Conservation (phyloP, 1,140 invertebrate genomes). For the Plectus sambesii region DNA sequence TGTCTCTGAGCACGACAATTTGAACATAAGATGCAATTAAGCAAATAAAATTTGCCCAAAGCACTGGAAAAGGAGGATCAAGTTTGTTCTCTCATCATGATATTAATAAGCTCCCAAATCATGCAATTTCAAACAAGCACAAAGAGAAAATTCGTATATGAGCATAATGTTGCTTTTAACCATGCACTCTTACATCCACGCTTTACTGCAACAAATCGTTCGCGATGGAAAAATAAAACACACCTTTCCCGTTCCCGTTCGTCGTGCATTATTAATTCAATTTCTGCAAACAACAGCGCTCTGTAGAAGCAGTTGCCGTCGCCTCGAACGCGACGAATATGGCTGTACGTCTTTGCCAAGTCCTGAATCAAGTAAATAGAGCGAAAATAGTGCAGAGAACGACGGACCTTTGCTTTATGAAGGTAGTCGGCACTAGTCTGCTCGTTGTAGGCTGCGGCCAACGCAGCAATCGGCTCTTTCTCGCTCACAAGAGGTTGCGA, state of each 20-base stretch:
- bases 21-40: too few relatives aligned
- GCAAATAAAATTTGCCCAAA: too few relatives aligned
- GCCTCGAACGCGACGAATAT: constrained; percentile 33
- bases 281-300: constrained; percentile 26
- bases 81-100: too few relatives aligned
- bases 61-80: too few relatives aligned
- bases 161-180: too few relatives aligned
- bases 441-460: constrained; percentile 21
- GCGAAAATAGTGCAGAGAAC: not conserved
- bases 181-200: too few relatives aligned
- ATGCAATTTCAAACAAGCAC: too few relatives aligned
- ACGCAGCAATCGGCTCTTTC: constrained; percentile 22
- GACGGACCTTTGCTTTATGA: constrained; percentile 24
- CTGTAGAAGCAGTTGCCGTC: constrained; percentile 38
- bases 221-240: too few relatives aligned
- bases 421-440: constrained; percentile 21
- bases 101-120: too few relatives aligned
- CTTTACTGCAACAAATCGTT: too few relatives aligned
- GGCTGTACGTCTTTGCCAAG: constrained; percentile 19
- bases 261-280: constrained; percentile 26
- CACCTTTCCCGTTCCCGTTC: constrained; percentile 22
- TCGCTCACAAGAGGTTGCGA: constrained; percentile 26
- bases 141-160: too few relatives aligned
- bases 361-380: constrained; percentile 19
- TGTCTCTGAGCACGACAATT: too few relatives aligned